Base-by-base conservation (phyloP, 2,113 vertebrate species). In the Python bivittatus region DNA sequence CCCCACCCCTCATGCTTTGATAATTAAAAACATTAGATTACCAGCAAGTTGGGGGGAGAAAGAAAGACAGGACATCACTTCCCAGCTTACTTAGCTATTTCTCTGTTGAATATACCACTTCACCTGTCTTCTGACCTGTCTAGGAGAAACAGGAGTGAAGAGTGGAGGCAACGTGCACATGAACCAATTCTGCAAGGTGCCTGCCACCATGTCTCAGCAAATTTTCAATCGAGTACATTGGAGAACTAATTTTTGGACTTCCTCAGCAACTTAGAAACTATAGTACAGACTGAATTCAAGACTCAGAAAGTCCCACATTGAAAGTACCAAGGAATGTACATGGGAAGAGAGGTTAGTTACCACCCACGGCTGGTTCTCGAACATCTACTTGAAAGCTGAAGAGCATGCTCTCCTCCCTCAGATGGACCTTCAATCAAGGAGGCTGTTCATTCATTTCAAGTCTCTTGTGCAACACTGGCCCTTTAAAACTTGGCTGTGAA, bases 361-460 rank as follows among this genome's bases (percentile, higher is more conserved):
- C 52, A 25, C 33, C 5, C 42, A 13, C 44, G 22, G 53, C 64
- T 83, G 38, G 38, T 83, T 92, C 38, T 92, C 61, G 48, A 57
- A 52, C 68, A 92, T 88, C 84, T 84, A 54, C 27, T 93, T 79
- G 12, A 87, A 52, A 64, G n/a, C 20, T 4, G 33, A 4, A 89
- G 54, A 52, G 0, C 0, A 0, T 3, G 44, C 42, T 20, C 91
- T 88, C 84, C 84, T 57, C n/a, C 38, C n/a, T 91, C 42, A 0
- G 42, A 0, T 38, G 1, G 27, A 88, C 38, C 3, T 33, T 56
- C 44, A 88, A 54, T 84, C 23, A 11, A 38, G 86, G 23, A 5
- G 0, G 25, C 25, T 25, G 10, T 84, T 84, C 52, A 23, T 90
- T 57, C 12, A 58, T 27, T 29, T 84, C 20, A 56, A 54, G 25